phyloP scores from a whole-genome alignment of 2,888 invertebrate species.

The Tiliacea aurago region DNA sequence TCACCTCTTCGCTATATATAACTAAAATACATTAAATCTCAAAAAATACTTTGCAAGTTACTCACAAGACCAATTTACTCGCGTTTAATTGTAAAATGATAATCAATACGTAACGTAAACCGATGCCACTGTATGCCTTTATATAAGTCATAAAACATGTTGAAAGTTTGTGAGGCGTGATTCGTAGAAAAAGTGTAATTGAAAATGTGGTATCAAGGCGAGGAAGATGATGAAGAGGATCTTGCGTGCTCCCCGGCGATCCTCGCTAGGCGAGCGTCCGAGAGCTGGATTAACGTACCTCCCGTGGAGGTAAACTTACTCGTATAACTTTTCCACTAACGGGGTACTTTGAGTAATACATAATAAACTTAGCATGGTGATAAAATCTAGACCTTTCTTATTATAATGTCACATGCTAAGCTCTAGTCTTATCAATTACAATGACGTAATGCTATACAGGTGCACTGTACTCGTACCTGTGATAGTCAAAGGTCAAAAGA shows the following conservation, averaged over 20 bases:
- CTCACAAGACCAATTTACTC: slow-evolving; percentile 39
- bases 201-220: slow-evolving; percentile 94
- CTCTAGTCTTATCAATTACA: slow-evolving; percentile 11
- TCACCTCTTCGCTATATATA: slow-evolving; percentile 86
- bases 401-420: not conserved
- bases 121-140: slow-evolving; percentile 23
- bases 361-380: not conserved
- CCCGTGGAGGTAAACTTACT: slow-evolving; percentile 94
- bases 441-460: slow-evolving; percentile 31
- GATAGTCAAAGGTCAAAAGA: slow-evolving; percentile 51
- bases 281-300: slow-evolving; percentile 97
- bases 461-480: slow-evolving; percentile 6
- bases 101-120: slow-evolving; percentile 32
- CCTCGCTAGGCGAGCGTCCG: slow-evolving; percentile 95
- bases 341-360: slow-evolving; percentile 1
- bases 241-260: slow-evolving; percentile 96
- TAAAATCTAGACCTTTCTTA: not conserved
- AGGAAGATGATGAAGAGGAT: slow-evolving; percentile 96
- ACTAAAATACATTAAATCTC: slow-evolving; percentile 72
- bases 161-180: slow-evolving; percentile 52
- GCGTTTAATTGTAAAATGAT: slow-evolving; percentile 39
- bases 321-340: slow-evolving; percentile 39
- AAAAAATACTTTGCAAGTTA: slow-evolving; percentile 64
- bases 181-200: slow-evolving; percentile 50
- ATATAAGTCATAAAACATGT: slow-evolving; percentile 46